These are phyloP conservation scores for Nymphalis c-album DNA, from an alignment of 2,888 invertebrate species.

Conservation along the genomic window DNA sequence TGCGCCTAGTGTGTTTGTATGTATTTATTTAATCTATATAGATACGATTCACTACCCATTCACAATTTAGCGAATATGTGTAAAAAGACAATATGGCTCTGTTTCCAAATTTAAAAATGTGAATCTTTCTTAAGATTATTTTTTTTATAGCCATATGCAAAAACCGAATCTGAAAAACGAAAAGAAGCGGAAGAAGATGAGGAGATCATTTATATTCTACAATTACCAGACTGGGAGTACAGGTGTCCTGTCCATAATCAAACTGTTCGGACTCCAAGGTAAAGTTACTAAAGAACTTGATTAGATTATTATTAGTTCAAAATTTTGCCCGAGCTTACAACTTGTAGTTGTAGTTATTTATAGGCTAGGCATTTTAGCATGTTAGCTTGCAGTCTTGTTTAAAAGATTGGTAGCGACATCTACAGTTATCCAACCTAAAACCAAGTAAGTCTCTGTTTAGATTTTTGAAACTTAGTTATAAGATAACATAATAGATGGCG, in stretches of 20 bases:
- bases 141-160: constrained; percentile 60
- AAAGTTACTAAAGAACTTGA: not conserved
- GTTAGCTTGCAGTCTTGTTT: too few relatives aligned
- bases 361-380: too few relatives aligned
- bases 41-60: not conserved
- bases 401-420: not conserved
- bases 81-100: too few relatives aligned
- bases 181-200: constrained; percentile 61
- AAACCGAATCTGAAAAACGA: constrained; percentile 50
- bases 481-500: not conserved
- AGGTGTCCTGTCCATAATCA: constrained; percentile 67
- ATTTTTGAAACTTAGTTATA: not conserved
- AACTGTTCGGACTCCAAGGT: constrained; percentile 69
- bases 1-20: constrained; percentile 72
- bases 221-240: constrained; percentile 70
- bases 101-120: too few relatives aligned
- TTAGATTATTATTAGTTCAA: too few relatives aligned
- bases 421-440: not conserved
- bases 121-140: too few relatives aligned
- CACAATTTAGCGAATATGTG: too few relatives aligned
- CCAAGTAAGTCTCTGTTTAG: not conserved
- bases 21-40: constrained; percentile 40
- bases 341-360: too few relatives aligned
- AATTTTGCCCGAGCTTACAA: too few relatives aligned
- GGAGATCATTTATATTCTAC: constrained; percentile 71